Evolutionary conservation across 2,888 invertebrate species (phyloP).

Genomic region (Graphium colonna): DNA sequence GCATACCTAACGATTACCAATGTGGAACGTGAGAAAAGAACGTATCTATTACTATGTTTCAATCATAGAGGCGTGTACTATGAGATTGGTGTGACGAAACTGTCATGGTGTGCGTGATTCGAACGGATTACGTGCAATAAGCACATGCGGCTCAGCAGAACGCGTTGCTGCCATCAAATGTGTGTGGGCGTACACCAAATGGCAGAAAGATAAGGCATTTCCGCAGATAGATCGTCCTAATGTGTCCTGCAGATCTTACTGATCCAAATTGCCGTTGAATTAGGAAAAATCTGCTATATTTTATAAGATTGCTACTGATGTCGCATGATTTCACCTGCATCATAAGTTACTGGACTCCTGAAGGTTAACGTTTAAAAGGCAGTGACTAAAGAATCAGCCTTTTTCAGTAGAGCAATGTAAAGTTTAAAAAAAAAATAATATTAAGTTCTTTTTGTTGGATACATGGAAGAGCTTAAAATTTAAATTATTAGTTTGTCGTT

Average conservation of each 20-base stretch:
- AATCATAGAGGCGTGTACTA: constrained; percentile 4
- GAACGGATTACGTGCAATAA: background rate
- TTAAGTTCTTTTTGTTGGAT: too few relatives aligned
- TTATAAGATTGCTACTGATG: too few relatives aligned
- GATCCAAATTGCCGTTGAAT: background rate
- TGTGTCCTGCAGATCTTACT: background rate
- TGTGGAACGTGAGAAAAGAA: constrained; percentile 61
- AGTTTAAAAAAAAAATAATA: too few relatives aligned
- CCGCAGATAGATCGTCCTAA: background rate
- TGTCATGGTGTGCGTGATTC: background rate
- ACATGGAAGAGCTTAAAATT: too few relatives aligned
- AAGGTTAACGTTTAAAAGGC: too few relatives aligned
- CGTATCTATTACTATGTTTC: constrained; percentile 22
- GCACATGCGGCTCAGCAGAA: background rate
- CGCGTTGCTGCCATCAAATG: background rate
- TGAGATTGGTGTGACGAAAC: background rate
- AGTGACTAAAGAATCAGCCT: too few relatives aligned
- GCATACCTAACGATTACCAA: constrained; percentile 43
- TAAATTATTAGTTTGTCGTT: too few relatives aligned
- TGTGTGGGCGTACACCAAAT: background rate
- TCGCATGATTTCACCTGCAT: too few relatives aligned
- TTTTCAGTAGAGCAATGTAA: too few relatives aligned
- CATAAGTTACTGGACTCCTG: too few relatives aligned
- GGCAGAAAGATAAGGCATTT: background rate
- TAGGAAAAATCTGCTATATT: too few relatives aligned